phyloP scores from a whole-genome alignment of 2,113 vertebrate genomes.

The Malaclemys terrapin region DNA sequence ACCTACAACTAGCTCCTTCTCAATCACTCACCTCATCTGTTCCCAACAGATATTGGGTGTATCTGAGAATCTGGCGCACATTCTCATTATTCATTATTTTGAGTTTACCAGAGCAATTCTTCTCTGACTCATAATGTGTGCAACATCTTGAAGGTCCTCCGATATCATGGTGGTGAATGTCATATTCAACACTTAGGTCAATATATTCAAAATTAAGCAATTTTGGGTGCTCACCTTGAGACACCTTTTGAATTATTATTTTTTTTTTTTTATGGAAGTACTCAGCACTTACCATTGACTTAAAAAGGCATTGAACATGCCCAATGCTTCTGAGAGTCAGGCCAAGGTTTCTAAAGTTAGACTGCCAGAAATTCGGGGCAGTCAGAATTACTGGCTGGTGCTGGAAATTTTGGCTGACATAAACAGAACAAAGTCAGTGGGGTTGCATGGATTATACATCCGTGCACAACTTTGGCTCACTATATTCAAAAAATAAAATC shows the following conservation, averaged over 20 bases:
- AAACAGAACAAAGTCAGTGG: not conserved
- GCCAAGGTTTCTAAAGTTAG: not conserved
- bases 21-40: not conserved
- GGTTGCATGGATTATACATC: not conserved
- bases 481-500: not conserved
- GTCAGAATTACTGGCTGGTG: not conserved
- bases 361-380: not conserved
- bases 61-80: not conserved
- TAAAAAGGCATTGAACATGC: not conserved
- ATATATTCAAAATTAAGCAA: not conserved
- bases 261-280: not conserved
- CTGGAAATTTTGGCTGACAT: not conserved
- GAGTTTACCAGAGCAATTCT: not conserved
- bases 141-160: not conserved
- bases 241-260: not conserved
- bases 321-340: not conserved
- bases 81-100: not conserved
- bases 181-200: not conserved
- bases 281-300: not conserved
- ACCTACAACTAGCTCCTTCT: not conserved
- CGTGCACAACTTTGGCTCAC: not conserved
- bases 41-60: not conserved
- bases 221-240: not conserved
- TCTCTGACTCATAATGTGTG: not conserved
- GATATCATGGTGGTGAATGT: not conserved